Percentiles rank a stretch among this genome's conserved stretches.
These are phyloP conservation scores for Amazona finschi DNA, from an alignment of 2,797 vertebrate genomes.

Conservation along the genomic window DNA sequence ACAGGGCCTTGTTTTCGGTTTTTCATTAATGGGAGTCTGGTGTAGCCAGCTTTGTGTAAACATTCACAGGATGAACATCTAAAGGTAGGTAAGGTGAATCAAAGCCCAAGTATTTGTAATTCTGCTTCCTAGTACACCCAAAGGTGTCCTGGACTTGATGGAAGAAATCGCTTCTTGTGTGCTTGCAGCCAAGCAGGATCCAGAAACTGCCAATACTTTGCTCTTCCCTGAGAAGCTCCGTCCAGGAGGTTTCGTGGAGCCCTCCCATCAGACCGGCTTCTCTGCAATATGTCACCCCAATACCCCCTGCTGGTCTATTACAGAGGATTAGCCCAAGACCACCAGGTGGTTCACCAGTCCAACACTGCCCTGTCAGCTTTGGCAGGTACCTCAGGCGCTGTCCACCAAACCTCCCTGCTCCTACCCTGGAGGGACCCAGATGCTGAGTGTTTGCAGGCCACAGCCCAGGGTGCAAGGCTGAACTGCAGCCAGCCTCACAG, in stretches of 20 bases:
- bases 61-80: not conserved
- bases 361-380: not conserved
- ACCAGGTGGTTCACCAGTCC: not conserved
- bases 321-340: not conserved
- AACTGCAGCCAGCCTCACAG: not conserved
- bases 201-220: fast-evolving
- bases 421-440: not conserved
- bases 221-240: not conserved
- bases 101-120: not conserved
- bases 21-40: not conserved
- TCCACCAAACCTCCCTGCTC: fast-evolving
- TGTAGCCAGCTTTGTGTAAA: not conserved
- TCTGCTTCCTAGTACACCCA: not conserved
- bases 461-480: not conserved
- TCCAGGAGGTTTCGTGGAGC: not conserved
- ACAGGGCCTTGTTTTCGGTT: not conserved
- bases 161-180: not conserved
- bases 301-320: too few relatives aligned
- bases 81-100: not conserved
- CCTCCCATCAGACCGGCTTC: not conserved
- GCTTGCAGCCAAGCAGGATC: not conserved
- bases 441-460: not conserved
- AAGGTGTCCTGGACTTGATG: not conserved
- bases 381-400: fast-evolving
- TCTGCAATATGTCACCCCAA: not conserved